Conservation (phyloP, 2,888 invertebrate species). For the Tenthredo mesomela region DNA sequence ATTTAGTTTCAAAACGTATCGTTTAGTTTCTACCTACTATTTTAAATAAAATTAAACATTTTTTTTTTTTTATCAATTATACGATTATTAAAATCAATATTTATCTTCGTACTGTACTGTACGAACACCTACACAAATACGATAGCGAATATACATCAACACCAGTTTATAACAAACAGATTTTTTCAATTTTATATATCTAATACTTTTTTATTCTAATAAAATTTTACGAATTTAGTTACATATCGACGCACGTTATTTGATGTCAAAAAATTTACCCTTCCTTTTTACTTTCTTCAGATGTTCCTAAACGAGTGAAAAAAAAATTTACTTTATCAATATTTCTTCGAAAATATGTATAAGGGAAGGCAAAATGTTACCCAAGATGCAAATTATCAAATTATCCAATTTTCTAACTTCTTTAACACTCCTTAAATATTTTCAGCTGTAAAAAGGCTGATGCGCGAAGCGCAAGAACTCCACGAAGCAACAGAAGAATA, state of each 20-base stretch:
- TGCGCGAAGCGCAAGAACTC: constrained; percentile 94
- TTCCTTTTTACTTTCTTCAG: neutral
- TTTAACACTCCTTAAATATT: neutral
- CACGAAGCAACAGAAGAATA: constrained; percentile 93
- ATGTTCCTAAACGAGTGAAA: neutral
- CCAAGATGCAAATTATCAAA: neutral
- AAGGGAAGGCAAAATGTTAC: neutral
- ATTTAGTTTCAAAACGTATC: neutral
- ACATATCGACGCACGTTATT: neutral
- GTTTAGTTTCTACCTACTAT: neutral
- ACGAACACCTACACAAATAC: neutral
- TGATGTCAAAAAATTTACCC: neutral
- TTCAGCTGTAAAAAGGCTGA: constrained; percentile 93
- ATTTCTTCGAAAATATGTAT: neutral
- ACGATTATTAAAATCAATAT: constrained; percentile 1
- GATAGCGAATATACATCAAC: neutral
- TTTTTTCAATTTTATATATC: neutral
- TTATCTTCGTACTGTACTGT: neutral
- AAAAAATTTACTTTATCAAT: neutral
- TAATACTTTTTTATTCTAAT: neutral
- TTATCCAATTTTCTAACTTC: neutral
- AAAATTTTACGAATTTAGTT: neutral
- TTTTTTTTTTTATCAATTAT: neutral
- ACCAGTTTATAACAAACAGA: neutral
- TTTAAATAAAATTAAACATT: neutral